These are phyloP conservation scores for Lasioglossum figueresi DNA, from an alignment of 2,888 invertebrate genomes.

Conservation along the genomic window DNA sequence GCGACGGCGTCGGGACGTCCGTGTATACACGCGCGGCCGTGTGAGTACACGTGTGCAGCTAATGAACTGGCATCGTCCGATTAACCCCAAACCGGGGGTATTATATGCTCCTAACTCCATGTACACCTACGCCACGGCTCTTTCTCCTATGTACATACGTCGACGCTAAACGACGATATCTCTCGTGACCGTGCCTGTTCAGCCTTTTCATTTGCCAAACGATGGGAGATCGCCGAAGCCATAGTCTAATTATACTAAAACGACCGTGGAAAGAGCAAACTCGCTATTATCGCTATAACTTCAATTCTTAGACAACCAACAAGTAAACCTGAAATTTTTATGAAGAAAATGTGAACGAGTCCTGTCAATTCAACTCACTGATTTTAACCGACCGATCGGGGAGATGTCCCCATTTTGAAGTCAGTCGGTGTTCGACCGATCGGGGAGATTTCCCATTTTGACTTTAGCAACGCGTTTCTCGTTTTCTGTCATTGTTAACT, in stretches of 20 bases:
- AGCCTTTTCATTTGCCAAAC: not conserved
- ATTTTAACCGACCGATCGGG: no score
- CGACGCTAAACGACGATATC: conserved; percentile 43
- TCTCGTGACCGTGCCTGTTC: conserved; percentile 26
- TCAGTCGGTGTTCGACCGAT: no score
- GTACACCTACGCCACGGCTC: conserved; percentile 64
- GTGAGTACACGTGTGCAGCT: conserved; percentile 73
- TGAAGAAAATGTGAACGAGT: no score
- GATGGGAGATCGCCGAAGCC: not conserved
- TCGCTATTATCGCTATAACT: not conserved
- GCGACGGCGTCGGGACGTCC: conserved; percentile 55
- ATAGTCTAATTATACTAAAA: not conserved
- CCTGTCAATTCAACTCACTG: no score
- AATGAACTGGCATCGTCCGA: conserved; percentile 82
- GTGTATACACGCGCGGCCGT: conserved; percentile 32
- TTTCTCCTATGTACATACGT: conserved; percentile 44
- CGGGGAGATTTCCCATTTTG: no score
- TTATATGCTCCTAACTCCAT: conserved; percentile 73
- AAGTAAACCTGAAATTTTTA: not conserved
- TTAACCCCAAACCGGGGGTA: conserved; percentile 78
- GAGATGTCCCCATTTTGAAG: no score
- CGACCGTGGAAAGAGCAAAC: not conserved
- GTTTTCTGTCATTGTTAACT: no score
- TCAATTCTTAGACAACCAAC: not conserved
- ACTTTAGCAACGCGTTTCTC: no score